Base-by-base conservation (phyloP, 2,888 invertebrate species). In the Agrotis exclamationis region DNA sequence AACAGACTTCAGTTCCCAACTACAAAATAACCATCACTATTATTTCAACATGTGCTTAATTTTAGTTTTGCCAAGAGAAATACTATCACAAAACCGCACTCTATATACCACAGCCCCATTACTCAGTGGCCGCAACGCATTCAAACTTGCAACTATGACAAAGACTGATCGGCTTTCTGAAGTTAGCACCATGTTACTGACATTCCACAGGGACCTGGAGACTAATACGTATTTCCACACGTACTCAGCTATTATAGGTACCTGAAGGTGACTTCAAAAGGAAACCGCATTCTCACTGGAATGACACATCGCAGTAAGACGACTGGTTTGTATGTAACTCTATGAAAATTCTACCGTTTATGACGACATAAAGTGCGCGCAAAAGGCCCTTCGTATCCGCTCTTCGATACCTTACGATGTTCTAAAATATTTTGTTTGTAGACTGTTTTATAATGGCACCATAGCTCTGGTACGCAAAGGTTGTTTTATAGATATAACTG, bases 51-150 rank as follows among this genome's bases (percentile, higher is more conserved):
- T 3, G 11, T 50, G 56, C 13, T 16, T 50, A 48, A 24, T 33
- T 9, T 39, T n/a, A 18, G 16, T 22, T 5, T 18, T 24, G 3
- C 33, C 22, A 22, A 5, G 28, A n/a, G 14, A 18, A 50, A 24
- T 45, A 45, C 24, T 20, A n/a, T 39, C 13, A 57, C 47, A 28
- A 69, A 78, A 28, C 54, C 20, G 16, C 18, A n/a, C 2, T 3
- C 33, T 22, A 33, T 58, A 54, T n/a, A 48, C 45, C 57, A 39
- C 62, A 22, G 39, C 5, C 18, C 63, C 80, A 80, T 80, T 80
- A 79, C 66, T 80, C 76, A 79, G 59, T 39, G 44, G 51, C 74
- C 80, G 59, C 58, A 54, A 45, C 48, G 51, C 53, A 79, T 78
- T 72, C 24, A 79, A 79, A 75, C 58, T 79, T 50, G 33, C 33